Evolutionary conservation across 2,797 vertebrate species (phyloP).

Genomic region (Discoglossus pictus): DNA sequence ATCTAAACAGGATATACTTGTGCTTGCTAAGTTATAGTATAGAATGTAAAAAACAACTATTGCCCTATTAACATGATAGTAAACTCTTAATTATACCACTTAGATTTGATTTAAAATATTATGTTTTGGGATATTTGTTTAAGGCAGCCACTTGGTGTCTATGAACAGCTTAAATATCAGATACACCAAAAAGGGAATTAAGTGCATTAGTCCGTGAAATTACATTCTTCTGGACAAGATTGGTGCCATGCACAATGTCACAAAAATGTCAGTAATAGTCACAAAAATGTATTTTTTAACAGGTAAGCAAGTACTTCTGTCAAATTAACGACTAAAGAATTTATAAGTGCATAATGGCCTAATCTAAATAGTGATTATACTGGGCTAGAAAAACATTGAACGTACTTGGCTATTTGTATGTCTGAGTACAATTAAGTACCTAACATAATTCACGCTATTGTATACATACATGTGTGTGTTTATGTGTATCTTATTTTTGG

Average conservation of each 20-base stretch:
- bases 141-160: constrained; percentile 11
- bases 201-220: constrained; percentile 37
- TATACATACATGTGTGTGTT: too few species aligned
- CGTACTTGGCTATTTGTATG: too few species aligned
- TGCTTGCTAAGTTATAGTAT: too few species aligned
- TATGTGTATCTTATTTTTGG: too few species aligned
- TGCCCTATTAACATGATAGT: too few species aligned
- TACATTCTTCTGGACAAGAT: constrained; percentile 20
- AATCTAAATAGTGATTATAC: neutral
- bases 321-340: neutral
- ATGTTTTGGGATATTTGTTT: too few species aligned
- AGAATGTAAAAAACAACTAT: too few species aligned
- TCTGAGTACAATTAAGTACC: too few species aligned
- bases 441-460: too few species aligned
- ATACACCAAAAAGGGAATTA: constrained; percentile 23
- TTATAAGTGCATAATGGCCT: neutral
- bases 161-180: constrained; percentile 9
- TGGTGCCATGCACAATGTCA: constrained; percentile 10
- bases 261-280: neutral
- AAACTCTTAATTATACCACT: too few species aligned
- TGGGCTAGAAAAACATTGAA: neutral
- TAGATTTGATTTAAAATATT: too few species aligned
- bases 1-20: too few species aligned
- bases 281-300: neutral
- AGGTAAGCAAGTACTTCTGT: neutral